Percentiles rank a stretch among this genome's conserved stretches.
phyloP scores from a whole-genome alignment of 2,113 vertebrate species.

The Poecilia latipinna region DNA sequence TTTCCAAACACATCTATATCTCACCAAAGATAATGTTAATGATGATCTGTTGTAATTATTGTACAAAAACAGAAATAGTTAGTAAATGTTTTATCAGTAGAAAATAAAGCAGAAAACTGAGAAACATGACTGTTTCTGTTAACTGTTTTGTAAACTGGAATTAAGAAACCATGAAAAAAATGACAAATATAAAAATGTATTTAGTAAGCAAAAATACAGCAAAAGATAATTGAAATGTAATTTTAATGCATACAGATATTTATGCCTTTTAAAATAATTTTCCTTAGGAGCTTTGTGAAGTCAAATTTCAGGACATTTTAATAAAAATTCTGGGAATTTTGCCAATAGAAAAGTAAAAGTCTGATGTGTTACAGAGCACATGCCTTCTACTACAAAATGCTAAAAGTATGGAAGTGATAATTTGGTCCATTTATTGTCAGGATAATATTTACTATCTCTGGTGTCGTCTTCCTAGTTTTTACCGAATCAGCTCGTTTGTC shows the following conservation, averaged over 20 bases:
- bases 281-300: neutral
- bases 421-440: no score
- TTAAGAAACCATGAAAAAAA: neutral
- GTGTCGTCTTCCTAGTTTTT: no score
- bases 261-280: neutral
- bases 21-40: no score
- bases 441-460: no score
- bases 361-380: no score
- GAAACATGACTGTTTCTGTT: neutral
- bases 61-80: neutral
- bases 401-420: neutral
- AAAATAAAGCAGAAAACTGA: slow-evolving; percentile 3
- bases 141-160: neutral
- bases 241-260: neutral
- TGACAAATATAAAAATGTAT: no score
- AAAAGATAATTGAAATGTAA: neutral
- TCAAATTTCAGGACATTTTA: neutral
- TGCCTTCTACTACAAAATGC: no score
- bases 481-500: no score
- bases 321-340: neutral
- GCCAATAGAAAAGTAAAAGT: no score
- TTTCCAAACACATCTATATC: no score
- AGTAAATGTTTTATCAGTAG: slow-evolving; percentile 5
- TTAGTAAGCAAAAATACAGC: no score
- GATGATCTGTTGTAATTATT: no score